A percentile compares a stretch with the other conserved stretches of the same genome.
Conservation (phyloP, 2,888 invertebrate genomes). For the Incurvaria masculella region DNA sequence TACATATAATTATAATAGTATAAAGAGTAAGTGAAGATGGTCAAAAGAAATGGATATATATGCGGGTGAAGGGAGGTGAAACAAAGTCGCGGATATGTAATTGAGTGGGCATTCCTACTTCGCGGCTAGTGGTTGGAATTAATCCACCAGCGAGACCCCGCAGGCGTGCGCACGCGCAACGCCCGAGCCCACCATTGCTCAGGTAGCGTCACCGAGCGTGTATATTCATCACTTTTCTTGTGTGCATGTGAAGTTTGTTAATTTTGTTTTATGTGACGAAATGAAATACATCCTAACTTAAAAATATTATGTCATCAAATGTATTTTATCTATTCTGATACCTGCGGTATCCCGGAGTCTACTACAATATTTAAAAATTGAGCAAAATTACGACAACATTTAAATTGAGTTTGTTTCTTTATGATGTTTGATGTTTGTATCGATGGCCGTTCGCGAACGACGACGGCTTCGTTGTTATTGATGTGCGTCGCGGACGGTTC, state of each 20-base stretch:
- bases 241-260: slow-evolving; percentile 49
- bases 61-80: slow-evolving; percentile 18
- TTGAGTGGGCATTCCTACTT: too few relatives aligned
- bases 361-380: slow-evolving; percentile 35
- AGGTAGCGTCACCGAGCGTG: slow-evolving; percentile 23
- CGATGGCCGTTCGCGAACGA: slow-evolving; percentile 35
- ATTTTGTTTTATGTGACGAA: slow-evolving; percentile 49
- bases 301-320: slow-evolving; percentile 52
- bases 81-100: too few relatives aligned
- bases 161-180: slow-evolving; percentile 19
- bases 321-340: slow-evolving; percentile 57
- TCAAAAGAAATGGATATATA: slow-evolving; percentile 36
- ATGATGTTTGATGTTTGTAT: slow-evolving; percentile 55
- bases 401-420: slow-evolving; percentile 53
- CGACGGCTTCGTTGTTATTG: slow-evolving; percentile 48
- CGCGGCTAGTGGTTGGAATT: too few relatives aligned
- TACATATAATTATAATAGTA: slow-evolving; percentile 57
- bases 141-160: slow-evolving; percentile 5
- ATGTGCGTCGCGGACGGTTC: slow-evolving; percentile 23
- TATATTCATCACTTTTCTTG: slow-evolving; percentile 31
- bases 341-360: slow-evolving; percentile 56
- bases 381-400: slow-evolving; percentile 13
- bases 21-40: neutral
- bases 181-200: slow-evolving; percentile 19
- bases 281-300: slow-evolving; percentile 44